Percentiles rank a stretch among this genome's conserved stretches.
Evolutionary conservation across 2,888 invertebrate genomes (phyloP).

Genomic region (Tridacna gigas): DNA sequence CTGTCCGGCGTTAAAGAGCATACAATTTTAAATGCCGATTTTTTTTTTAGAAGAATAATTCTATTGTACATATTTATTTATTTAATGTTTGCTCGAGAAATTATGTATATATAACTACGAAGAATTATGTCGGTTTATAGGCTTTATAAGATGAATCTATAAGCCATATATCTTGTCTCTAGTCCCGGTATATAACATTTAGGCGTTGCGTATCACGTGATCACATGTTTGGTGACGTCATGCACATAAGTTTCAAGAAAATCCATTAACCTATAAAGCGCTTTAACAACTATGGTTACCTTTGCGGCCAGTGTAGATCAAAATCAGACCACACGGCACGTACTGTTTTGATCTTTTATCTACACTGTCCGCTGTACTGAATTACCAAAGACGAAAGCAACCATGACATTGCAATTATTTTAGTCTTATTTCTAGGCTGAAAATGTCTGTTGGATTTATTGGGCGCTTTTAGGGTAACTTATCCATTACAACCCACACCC

Average conservation of each 20-base stretch:
- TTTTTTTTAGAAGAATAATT: constrained; percentile 11
- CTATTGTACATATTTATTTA: constrained; percentile 61
- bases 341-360: too few relatives aligned
- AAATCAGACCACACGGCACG: too few relatives aligned
- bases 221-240: constrained; percentile 24
- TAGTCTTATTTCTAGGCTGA: too few relatives aligned
- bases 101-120: constrained; percentile 16
- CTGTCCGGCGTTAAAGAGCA: background rate
- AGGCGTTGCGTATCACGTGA: constrained; percentile 21
- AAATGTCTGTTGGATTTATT: too few relatives aligned
- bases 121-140: constrained; percentile 44
- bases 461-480: too few relatives aligned
- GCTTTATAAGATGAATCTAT: constrained; percentile 37
- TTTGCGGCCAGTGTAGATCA: too few relatives aligned
- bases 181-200: constrained; percentile 59
- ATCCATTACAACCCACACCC: background rate
- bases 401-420: too few relatives aligned
- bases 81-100: constrained; percentile 40
- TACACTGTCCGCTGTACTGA: too few relatives aligned
- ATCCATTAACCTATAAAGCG: background rate
- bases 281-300: too few relatives aligned
- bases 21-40: background rate
- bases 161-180: constrained; percentile 47
- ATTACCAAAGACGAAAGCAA: too few relatives aligned
- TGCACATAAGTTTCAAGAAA: constrained; percentile 9